Conservation (phyloP, 53 echinoderm and acorn worm genomes). For the Apostichopus leukothele region DNA sequence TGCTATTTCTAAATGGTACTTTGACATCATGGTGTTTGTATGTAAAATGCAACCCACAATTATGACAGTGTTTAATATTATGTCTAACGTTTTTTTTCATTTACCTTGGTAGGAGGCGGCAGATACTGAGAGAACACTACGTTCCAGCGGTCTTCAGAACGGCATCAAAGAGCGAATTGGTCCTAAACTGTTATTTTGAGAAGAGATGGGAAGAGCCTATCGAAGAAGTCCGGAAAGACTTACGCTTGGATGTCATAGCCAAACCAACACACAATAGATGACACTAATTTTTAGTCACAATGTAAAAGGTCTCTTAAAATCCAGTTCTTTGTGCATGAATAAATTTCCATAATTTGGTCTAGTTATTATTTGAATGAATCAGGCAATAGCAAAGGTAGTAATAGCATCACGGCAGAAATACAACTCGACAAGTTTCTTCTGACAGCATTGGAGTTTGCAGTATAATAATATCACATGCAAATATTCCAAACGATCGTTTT, state of each 20-base stretch:
- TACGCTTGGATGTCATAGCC: conserved; percentile 39
- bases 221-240: conserved; percentile 58
- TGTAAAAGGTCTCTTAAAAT: too few species aligned
- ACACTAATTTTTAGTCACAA: not conserved
- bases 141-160: conserved; percentile 70
- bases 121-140: conserved; percentile 62
- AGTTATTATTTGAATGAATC: too few species aligned
- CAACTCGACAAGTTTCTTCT: too few species aligned
- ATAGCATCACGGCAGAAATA: too few species aligned
- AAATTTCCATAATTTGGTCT: too few species aligned
- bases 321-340: too few species aligned
- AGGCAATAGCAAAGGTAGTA: too few species aligned
- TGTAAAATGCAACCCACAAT: not conserved
- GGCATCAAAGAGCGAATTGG: conserved; percentile 65
- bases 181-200: conserved; percentile 91
- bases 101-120: conserved; percentile 55
- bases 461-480: too few species aligned
- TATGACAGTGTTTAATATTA: not conserved
- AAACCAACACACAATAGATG: conserved; percentile 1
- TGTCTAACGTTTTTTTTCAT: not conserved
- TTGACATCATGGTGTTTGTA: not conserved
- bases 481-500: too few species aligned
- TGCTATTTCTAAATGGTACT: not conserved
- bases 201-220: conserved; percentile 83
- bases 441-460: too few species aligned